These are phyloP conservation scores for Drosophila anomelani DNA, from an alignment of 2,888 invertebrate genomes.

Conservation along the genomic window DNA sequence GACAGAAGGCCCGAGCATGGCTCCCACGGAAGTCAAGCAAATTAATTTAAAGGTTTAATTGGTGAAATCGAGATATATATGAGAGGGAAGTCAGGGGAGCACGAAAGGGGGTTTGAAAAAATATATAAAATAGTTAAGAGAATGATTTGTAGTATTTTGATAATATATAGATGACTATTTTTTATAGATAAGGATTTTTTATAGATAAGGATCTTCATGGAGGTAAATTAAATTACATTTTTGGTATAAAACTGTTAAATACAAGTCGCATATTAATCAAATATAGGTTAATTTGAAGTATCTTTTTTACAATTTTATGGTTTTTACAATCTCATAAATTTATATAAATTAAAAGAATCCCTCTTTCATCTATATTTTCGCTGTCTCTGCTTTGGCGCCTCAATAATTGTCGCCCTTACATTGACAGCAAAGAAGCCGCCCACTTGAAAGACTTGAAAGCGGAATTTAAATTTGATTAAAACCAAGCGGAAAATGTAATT, in stretches of 20 bases:
- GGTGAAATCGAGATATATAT: conserved; percentile 35
- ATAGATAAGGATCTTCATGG: no score
- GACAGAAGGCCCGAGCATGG: conserved; percentile 50
- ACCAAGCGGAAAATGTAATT: conserved; percentile 64
- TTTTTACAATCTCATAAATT: background rate
- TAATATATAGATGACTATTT: no score
- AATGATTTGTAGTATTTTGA: background rate
- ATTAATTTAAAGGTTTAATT: conserved; percentile 76
- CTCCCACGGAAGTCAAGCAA: conserved; percentile 80
- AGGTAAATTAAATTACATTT: no score
- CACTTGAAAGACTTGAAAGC: conserved; percentile 40
- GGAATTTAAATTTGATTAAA: conserved; percentile 74
- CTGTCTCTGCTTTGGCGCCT: conserved; percentile 48
- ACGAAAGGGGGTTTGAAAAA: background rate
- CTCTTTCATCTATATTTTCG: background rate
- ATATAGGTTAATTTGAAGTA: no score
- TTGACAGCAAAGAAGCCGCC: conserved; percentile 22
- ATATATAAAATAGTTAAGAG: background rate
- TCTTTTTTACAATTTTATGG: background rate
- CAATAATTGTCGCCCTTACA: conserved; percentile 23
- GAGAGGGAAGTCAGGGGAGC: conserved; percentile 42
- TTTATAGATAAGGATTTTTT: no score
- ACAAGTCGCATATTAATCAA: no score
- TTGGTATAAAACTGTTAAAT: no score
- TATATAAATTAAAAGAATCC: no score